phyloP scores from a whole-genome alignment of 1,140 invertebrate genomes.

The Maniola jurtina region DNA sequence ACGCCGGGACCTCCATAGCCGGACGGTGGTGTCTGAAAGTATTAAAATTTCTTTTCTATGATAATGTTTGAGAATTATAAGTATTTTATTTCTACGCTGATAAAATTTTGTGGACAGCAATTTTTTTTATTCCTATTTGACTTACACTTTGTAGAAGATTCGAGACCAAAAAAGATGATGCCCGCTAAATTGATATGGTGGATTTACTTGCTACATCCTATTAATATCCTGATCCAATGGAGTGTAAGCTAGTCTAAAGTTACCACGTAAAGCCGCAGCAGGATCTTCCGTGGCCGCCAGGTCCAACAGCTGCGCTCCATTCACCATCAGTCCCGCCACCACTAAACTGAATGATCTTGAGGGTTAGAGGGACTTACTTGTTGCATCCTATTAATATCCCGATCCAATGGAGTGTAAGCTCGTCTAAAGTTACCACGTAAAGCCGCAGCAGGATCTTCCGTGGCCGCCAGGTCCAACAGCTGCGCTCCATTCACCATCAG shows the following conservation, averaged over 20 bases:
- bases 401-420: slow-evolving; percentile 85
- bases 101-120: not conserved
- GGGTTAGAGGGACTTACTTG: slow-evolving; percentile 76
- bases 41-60: not conserved
- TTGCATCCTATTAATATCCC: slow-evolving; percentile 89
- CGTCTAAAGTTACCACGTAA: slow-evolving; percentile 87
- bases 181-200: too few species aligned
- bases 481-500: slow-evolving; percentile 92
- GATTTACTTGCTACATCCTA: slow-evolving; percentile 87
- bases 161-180: too few species aligned
- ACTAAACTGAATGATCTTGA: slow-evolving; percentile 89
- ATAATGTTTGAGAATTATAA: not conserved
- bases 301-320: slow-evolving; percentile 91
- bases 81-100: too few species aligned
- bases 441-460: slow-evolving; percentile 87
- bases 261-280: slow-evolving; percentile 85
- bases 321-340: slow-evolving; percentile 88
- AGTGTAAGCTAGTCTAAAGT: slow-evolving; percentile 85
- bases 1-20: slow-evolving; percentile 87
- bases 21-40: slow-evolving; percentile 87
- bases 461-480: slow-evolving; percentile 91
- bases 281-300: slow-evolving; percentile 89
- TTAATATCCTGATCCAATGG: slow-evolving; percentile 87
- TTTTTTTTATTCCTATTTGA: too few species aligned
- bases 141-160: too few species aligned